phyloP scores from a whole-genome alignment of 2,797 vertebrate species.

The Adelosebastes latens region DNA sequence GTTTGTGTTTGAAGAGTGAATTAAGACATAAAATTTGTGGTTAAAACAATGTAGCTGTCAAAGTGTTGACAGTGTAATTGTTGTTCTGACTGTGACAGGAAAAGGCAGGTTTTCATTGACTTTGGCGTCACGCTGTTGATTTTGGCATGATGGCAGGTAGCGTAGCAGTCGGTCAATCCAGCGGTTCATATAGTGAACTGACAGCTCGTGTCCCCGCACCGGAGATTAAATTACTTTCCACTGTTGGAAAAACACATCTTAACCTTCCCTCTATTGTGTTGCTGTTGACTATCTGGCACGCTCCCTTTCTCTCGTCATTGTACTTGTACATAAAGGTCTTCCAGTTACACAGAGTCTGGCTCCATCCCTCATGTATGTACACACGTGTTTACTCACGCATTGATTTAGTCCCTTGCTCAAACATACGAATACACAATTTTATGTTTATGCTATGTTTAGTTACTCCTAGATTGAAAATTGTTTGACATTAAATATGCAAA shows the following conservation, averaged over 20 bases:
- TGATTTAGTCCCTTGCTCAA: background rate
- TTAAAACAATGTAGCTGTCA: slow-evolving; percentile 39
- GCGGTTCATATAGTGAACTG: slow-evolving; percentile 22
- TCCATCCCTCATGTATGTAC: background rate
- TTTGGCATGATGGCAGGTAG: slow-evolving; percentile 44
- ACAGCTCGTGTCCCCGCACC: slow-evolving; percentile 52
- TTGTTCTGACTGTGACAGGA: slow-evolving; percentile 15
- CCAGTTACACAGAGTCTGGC: slow-evolving; percentile 8
- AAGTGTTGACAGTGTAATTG: background rate
- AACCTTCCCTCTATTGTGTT: slow-evolving; percentile 70
- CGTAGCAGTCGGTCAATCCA: slow-evolving; percentile 11
- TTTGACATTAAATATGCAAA: background rate
- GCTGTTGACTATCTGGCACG: slow-evolving; percentile 31
- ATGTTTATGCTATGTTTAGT: background rate
- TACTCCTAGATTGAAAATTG: background rate
- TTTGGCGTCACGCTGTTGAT: slow-evolving; percentile 48
- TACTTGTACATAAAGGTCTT: background rate
- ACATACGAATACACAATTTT: background rate
- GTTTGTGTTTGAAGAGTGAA: background rate
- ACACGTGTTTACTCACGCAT: background rate
- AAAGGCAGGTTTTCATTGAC: slow-evolving; percentile 27
- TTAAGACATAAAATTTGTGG: background rate
- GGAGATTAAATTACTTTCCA: slow-evolving; percentile 57
- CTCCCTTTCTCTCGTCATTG: slow-evolving; percentile 18
- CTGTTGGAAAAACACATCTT: slow-evolving; percentile 44